Conservation (phyloP, 2,888 invertebrate genomes). For the Catocala fraxini region DNA sequence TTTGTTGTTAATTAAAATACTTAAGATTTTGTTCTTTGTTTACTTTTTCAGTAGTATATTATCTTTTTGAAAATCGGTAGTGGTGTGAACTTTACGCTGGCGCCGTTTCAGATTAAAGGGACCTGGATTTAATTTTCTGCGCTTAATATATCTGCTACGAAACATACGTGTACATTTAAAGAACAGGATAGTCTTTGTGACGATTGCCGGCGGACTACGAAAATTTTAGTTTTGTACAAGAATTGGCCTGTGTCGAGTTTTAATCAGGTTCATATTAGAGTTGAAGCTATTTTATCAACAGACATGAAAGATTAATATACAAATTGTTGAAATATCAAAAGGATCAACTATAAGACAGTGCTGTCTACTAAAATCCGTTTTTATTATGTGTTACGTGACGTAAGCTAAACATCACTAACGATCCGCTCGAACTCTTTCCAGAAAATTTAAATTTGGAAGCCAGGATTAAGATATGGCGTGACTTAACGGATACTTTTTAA, state of each 20-base stretch:
- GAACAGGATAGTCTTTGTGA: too few species aligned
- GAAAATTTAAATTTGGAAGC: conserved; percentile 82
- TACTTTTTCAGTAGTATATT: neutral
- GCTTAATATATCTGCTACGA: too few species aligned
- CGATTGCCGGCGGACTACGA: too few species aligned
- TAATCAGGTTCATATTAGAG: too few species aligned
- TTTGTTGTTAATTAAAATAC: conserved; percentile 18
- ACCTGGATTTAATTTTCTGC: too few species aligned
- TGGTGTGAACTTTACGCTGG: too few species aligned
- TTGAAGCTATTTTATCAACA: too few species aligned
- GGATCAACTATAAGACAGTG: conserved; percentile 4
- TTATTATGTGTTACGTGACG: conserved; percentile 27
- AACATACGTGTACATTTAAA: too few species aligned
- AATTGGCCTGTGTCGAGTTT: too few species aligned
- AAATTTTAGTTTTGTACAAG: too few species aligned
- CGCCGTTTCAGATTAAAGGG: too few species aligned
- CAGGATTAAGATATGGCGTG: conserved; percentile 80
- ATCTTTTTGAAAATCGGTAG: neutral
- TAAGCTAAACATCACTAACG: conserved; percentile 54
- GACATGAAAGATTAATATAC: neutral
- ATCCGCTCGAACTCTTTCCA: conserved; percentile 78
- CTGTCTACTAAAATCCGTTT: conserved; percentile 15
- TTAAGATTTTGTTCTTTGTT: neutral
- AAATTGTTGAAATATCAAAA: conserved; percentile 4
- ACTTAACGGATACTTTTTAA: conserved; percentile 79